Base-by-base conservation (phyloP, 2,113 vertebrate genomes). In the Lamprotornis superbus region DNA sequence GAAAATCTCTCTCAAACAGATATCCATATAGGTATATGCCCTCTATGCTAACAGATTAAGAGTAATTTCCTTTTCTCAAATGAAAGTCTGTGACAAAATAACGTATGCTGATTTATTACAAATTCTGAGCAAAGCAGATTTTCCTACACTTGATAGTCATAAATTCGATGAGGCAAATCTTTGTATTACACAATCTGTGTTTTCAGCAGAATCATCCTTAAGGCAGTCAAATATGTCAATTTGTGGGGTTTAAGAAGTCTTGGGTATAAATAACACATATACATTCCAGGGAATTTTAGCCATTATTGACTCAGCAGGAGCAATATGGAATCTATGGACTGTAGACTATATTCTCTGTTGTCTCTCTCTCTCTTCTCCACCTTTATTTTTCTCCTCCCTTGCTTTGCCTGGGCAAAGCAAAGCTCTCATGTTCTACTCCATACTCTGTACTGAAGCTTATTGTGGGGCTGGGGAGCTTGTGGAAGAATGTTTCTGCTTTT, bases 81-180 rank as follows among this genome's bases (percentile, higher is more conserved):
- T 76, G 76, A 77, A 94, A 70, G 22, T 42, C 68, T 89, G 90
- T 89, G 83, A 93, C 75, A 94, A 95, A 95, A 93, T 95, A 94
- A 70, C 93, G 91, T 97, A 94, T 96, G 93, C 57, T 89, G 91
- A 91, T 92, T 95, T 93, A 96, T 94, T 92, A 95, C 87, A 94
- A 94, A 91, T 94, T 91, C 83, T 87, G 77, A 95, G 93, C 87
- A 91, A 93, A 95, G 68, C 86, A 94, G 80, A 84, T 94, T 94
- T 95, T 76, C 75, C 67, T 93, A 82, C 61, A 50, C 84, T 95
- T 83, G 70, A 83, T 95, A 82, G 84, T 95, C 93, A 89, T 85
- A 71, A 95, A 91, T 87, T 79, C 4, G 0, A 92, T 95, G 91
- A 97, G 83, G 77, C 69, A 94, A 93, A 87, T 87, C 93, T 97